phyloP scores from a whole-genome alignment of 2,888 invertebrate genomes.

The Apoderus coryli region DNA sequence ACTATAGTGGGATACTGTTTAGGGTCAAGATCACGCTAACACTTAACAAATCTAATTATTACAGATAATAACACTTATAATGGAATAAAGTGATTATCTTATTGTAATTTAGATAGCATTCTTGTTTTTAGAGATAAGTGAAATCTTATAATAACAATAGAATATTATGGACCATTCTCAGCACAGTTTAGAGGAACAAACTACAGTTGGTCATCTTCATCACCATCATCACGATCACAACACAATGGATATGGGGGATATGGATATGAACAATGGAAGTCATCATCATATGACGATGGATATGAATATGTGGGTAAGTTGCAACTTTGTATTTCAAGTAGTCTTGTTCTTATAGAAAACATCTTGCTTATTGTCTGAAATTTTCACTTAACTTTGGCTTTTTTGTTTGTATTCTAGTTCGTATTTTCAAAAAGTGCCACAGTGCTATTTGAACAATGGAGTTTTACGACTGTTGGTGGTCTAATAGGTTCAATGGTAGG shows the following conservation, averaged over 20 bases:
- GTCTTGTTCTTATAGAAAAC: neutral
- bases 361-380: too few relatives aligned
- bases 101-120: too few relatives aligned
- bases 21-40: too few relatives aligned
- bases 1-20: too few relatives aligned
- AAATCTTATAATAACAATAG: too few relatives aligned
- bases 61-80: too few relatives aligned
- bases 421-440: slow-evolving; percentile 65
- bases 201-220: slow-evolving; percentile 5
- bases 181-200: slow-evolving; percentile 9
- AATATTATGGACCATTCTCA: slow-evolving; percentile 10
- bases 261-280: slow-evolving; percentile 8
- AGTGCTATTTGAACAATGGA: slow-evolving; percentile 74
- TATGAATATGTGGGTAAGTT: slow-evolving; percentile 14
- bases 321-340: neutral
- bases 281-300: slow-evolving; percentile 1
- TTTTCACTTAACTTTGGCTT: slow-evolving; percentile 1
- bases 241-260: slow-evolving; percentile 2
- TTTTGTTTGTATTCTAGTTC: slow-evolving; percentile 47
- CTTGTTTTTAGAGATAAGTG: too few relatives aligned
- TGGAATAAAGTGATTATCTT: too few relatives aligned
- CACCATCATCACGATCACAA: slow-evolving; percentile 7
- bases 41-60: too few relatives aligned
- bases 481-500: slow-evolving; percentile 82
- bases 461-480: slow-evolving; percentile 55